Evolutionary conservation across 2,888 invertebrate species (phyloP).

Genomic region (Acleris sparsana): DNA sequence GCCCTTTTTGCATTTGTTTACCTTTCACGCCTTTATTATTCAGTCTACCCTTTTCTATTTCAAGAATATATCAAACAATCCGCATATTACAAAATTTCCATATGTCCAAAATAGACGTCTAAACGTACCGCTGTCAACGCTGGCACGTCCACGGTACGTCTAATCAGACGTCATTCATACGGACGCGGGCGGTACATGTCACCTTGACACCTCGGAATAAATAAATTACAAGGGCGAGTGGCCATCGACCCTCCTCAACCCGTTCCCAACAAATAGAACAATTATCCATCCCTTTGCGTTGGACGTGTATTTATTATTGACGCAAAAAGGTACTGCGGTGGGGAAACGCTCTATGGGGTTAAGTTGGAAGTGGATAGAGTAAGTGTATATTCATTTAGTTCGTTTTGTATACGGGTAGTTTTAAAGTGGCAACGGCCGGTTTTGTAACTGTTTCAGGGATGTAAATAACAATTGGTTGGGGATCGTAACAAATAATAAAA

Average conservation of each 20-base stretch:
- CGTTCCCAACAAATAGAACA: constrained; percentile 71
- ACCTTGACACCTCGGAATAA: constrained; percentile 58
- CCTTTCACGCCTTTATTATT: not conserved
- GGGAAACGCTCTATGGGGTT: constrained; percentile 10
- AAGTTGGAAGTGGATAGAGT: constrained; percentile 1
- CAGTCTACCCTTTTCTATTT: constrained; percentile 9
- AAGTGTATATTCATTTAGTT: constrained; percentile 24
- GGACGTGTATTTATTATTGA: constrained; percentile 70
- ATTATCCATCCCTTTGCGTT: constrained; percentile 71
- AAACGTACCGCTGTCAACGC: constrained; percentile 22
- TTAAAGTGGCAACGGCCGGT: not conserved
- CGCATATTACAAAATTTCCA: constrained; percentile 1
- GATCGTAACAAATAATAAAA: too few species aligned
- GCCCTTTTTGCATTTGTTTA: too few species aligned
- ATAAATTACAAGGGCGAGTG: constrained; percentile 61
- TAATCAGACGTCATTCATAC: constrained; percentile 47
- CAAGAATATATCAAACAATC: constrained; percentile 4
- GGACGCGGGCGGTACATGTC: constrained; percentile 43
- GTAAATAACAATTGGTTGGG: too few species aligned
- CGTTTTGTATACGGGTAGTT: constrained; percentile 15
- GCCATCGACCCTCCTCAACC: constrained; percentile 65
- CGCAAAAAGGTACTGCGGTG: constrained; percentile 54
- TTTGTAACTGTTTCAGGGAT: not conserved
- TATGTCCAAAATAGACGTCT: constrained; percentile 10
- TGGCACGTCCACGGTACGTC: constrained; percentile 15